phyloP scores from a whole-genome alignment of 2,797 vertebrate genomes.

The Carcharodon carcharias region DNA sequence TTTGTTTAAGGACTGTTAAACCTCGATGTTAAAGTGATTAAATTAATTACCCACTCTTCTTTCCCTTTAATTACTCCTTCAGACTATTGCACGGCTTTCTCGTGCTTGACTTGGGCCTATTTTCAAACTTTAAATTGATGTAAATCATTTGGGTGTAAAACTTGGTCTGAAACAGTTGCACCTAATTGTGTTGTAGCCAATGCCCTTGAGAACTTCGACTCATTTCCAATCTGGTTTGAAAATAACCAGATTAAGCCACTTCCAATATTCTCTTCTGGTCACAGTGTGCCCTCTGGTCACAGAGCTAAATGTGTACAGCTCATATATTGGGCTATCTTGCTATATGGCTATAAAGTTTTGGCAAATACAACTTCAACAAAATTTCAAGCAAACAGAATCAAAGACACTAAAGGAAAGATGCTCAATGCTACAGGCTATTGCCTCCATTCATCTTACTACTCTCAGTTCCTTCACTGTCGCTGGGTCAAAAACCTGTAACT shows the following conservation, averaged over 20 bases:
- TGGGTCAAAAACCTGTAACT: too few species aligned
- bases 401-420: not conserved
- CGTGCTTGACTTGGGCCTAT: not conserved
- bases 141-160: not conserved
- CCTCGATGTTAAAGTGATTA: not conserved
- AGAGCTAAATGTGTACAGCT: too few species aligned
- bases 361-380: not conserved
- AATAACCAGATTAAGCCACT: not conserved
- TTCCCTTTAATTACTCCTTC: not conserved
- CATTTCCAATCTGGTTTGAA: not conserved
- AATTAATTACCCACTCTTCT: not conserved
- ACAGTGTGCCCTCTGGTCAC: not conserved
- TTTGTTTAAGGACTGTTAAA: slow-evolving; percentile 1
- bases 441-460: not conserved
- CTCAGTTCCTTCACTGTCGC: not conserved
- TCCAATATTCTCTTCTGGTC: not conserved
- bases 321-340: not conserved
- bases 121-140: not conserved
- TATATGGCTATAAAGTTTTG: not conserved
- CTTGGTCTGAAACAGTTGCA: too few species aligned
- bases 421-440: not conserved
- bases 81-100: not conserved
- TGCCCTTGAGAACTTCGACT: not conserved
- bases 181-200: not conserved
- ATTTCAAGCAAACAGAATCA: not conserved